Evolutionary conservation across 2,888 invertebrate genomes (phyloP).

Genomic region (Chaitophorus viminalis): DNA sequence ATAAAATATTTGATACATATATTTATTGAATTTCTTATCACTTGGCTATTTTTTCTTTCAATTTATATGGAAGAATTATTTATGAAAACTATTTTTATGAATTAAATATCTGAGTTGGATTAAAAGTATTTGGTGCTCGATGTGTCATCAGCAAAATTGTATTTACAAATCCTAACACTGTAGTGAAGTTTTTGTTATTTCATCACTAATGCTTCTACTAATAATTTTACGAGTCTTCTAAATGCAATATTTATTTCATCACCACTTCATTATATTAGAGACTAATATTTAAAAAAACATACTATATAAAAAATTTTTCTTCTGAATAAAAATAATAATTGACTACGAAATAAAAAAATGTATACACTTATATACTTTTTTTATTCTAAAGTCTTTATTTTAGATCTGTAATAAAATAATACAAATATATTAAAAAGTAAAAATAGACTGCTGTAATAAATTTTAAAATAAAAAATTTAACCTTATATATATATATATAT

Average conservation of each 20-base stretch:
- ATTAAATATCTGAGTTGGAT: slow-evolving; percentile 20
- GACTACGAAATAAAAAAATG: background rate
- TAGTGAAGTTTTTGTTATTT: slow-evolving; percentile 3
- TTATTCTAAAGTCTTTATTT: too few relatives aligned
- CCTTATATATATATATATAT: too few relatives aligned
- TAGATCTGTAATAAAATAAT: too few relatives aligned
- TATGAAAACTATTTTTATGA: background rate
- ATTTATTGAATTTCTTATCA: background rate
- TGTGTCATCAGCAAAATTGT: slow-evolving; percentile 17
- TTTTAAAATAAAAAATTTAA: too few relatives aligned
- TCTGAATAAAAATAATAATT: background rate
- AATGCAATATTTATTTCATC: slow-evolving; percentile 14
- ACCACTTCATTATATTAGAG: background rate
- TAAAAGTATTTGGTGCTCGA: background rate
- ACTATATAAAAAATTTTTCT: background rate
- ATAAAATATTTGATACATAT: background rate
- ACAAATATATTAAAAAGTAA: background rate
- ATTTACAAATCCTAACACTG: slow-evolving; percentile 4
- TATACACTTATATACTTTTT: too few relatives aligned
- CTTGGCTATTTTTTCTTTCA: slow-evolving; percentile 18
- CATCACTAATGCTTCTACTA: slow-evolving; percentile 1
- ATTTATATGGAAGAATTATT: background rate
- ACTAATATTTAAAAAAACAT: slow-evolving; percentile 3
- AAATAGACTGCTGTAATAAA: background rate
- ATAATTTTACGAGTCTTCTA: background rate